Evolutionary conservation across 2,888 invertebrate species (phyloP).

Genomic region (Heliconius cydno): DNA sequence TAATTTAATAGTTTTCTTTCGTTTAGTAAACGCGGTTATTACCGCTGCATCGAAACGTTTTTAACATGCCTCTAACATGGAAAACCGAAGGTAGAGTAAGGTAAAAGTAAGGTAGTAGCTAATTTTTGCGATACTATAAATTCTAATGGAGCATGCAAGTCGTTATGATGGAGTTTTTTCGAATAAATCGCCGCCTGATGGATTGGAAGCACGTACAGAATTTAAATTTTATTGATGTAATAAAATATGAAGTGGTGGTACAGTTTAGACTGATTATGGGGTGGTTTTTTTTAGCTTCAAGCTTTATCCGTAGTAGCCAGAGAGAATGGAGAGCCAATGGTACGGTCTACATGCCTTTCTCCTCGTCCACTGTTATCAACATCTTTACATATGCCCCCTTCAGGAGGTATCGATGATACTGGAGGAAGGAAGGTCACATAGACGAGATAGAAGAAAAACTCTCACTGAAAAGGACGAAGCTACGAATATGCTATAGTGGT

Average conservation of each 20-base stretch:
- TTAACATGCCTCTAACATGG: conserved; percentile 43
- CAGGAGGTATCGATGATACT: too few relatives aligned
- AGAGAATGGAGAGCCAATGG: too few relatives aligned
- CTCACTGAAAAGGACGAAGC: too few relatives aligned
- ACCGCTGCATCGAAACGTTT: conserved; percentile 4
- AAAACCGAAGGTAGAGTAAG: conserved; percentile 29
- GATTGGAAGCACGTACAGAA: conserved; percentile 15
- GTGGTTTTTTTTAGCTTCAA: too few relatives aligned
- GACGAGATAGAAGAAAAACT: too few relatives aligned
- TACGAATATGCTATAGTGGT: neutral
- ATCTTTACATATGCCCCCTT: too few relatives aligned
- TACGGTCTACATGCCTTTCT: too few relatives aligned
- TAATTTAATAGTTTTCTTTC: conserved; percentile 19
- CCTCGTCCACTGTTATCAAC: too few relatives aligned
- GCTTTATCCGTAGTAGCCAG: too few relatives aligned
- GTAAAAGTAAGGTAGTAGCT: conserved; percentile 37
- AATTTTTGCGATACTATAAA: conserved; percentile 47
- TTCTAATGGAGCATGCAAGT: conserved; percentile 45
- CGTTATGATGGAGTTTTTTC: conserved; percentile 38
- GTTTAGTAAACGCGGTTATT: conserved; percentile 7
- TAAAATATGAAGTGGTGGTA: neutral
- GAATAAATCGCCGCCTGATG: conserved; percentile 31
- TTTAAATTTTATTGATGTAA: conserved; percentile 21
- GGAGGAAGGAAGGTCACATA: too few relatives aligned
- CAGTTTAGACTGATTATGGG: too few relatives aligned